A percentile compares a stretch with the other conserved stretches of the same genome.
These are phyloP conservation scores for Hydrolagus colliei DNA, from an alignment of 2,797 vertebrate species.

Conservation along the genomic window DNA sequence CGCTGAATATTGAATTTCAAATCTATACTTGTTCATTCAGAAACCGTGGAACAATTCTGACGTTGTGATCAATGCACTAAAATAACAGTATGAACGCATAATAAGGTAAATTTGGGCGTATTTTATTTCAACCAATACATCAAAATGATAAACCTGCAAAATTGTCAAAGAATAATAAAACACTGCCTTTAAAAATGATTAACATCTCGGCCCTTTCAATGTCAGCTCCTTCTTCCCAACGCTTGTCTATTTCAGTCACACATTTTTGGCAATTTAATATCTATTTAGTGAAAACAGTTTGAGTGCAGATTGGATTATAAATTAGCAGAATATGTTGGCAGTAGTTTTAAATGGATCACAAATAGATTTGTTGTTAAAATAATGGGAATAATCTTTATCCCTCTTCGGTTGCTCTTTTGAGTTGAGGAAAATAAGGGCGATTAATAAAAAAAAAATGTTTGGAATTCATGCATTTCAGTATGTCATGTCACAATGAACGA, in stretches of 20 bases:
- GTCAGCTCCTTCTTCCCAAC: background rate
- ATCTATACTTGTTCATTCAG: background rate
- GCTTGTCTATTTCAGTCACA: background rate
- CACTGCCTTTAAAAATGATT: too few relatives aligned
- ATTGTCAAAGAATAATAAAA: too few relatives aligned
- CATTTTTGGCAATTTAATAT: background rate
- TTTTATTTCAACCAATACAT: background rate
- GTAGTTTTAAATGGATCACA: background rate
- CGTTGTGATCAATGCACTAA: background rate
- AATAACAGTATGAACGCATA: background rate
- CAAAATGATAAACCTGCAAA: background rate
- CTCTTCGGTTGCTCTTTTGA: background rate
- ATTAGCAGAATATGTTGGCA: background rate
- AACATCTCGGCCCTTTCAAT: background rate
- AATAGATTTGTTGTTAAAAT: background rate
- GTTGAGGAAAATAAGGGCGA: background rate
- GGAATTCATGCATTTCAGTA: background rate
- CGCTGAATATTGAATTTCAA: too few relatives aligned
- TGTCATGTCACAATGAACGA: background rate
- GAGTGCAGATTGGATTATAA: background rate
- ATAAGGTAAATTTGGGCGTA: background rate
- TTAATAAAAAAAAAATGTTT: background rate
- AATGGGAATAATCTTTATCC: background rate
- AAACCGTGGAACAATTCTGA: background rate
- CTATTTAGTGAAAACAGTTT: background rate